Evolutionary conservation across 2,797 vertebrate genomes (phyloP).

Genomic region (Apogon talboti): DNA sequence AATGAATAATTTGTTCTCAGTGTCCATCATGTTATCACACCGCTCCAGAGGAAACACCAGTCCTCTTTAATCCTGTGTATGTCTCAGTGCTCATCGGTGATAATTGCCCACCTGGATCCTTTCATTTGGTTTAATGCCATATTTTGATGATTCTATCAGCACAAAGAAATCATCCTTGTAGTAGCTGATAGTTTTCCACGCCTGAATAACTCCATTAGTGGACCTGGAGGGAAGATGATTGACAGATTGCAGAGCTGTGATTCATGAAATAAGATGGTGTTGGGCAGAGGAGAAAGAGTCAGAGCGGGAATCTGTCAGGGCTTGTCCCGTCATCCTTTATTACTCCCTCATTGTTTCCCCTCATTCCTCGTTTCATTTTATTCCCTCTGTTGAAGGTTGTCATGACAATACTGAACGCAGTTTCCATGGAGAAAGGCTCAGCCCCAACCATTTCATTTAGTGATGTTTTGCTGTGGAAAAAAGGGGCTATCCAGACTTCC

Average conservation of each 20-base stretch:
- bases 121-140: conserved; percentile 34
- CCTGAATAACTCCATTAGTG: conserved; percentile 50
- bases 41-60: conserved; percentile 11
- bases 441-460: conserved; percentile 64
- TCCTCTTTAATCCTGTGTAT: conserved; percentile 13
- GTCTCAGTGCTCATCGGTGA: conserved; percentile 28
- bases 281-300: conserved; percentile 12
- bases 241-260: conserved; percentile 40
- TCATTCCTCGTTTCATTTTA: conserved; percentile 64
- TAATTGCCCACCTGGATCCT: conserved; percentile 40
- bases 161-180: conserved; percentile 25
- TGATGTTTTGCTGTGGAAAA: conserved; percentile 36
- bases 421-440: conserved; percentile 85
- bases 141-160: conserved; percentile 46
- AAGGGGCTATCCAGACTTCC: conserved; percentile 44
- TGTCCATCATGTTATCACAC: background rate
- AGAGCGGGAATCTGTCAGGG: conserved; percentile 26
- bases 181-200: conserved; percentile 34
- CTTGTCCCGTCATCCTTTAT: conserved; percentile 60
- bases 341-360: conserved; percentile 61
- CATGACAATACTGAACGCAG: conserved; percentile 84
- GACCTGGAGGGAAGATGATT: conserved; percentile 31
- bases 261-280: conserved; percentile 49
- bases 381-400: conserved; percentile 78
- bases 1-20: too few relatives aligned